Evolutionary conservation across 2,888 invertebrate genomes (phyloP), one percentile per base, ranked within the genome.

Genomic region (Volucella inflata): DNA sequence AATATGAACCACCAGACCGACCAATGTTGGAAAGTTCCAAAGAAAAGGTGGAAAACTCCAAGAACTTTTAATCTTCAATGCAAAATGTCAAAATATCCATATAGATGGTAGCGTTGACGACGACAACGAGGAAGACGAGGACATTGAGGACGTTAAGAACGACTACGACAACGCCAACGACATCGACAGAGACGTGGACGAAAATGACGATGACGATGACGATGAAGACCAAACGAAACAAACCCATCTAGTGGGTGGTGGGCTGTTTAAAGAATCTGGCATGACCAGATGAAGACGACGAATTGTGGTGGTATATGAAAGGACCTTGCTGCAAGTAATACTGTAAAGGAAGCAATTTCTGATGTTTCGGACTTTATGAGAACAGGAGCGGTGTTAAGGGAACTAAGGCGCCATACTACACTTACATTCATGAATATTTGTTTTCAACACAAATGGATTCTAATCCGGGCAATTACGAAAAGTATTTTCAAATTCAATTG

Each of bases 31-130:
- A 71, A 71, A 79, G 75, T 75, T 80, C 57, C 62, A 59, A 62
- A 65, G 80, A 77, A 85, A 85, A 85, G 85, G 85, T 85, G 67
- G 85, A 81, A 83, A 85, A 68, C 81, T 81, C 51, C 57, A 80
- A 79, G 75, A 87, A 87, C 87, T 87, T 87, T 87, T 87, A 87
- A 87, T 87, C 87, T 79, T 87, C 84, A 82, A 82, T 87, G 87
- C 87, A 85, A 79, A 87, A 87, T 82, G 79, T 87, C 81, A 85
- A 84, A 87, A 87, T 79, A 82, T 81, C 76, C 85, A 51, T 72
- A 71, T 62, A 64, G 68, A 72, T 70, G 68, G 67, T 55, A 64
- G 53, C 65, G 74, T 67, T 77, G 70, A 59, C 42, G 64, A 74
- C 46, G 53, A 67, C 21, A 40, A 42, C 10, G 42, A 65, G 46